Evolutionary conservation across 2,888 invertebrate genomes (phyloP).

Genomic region (Linnaemya tessellans): DNA sequence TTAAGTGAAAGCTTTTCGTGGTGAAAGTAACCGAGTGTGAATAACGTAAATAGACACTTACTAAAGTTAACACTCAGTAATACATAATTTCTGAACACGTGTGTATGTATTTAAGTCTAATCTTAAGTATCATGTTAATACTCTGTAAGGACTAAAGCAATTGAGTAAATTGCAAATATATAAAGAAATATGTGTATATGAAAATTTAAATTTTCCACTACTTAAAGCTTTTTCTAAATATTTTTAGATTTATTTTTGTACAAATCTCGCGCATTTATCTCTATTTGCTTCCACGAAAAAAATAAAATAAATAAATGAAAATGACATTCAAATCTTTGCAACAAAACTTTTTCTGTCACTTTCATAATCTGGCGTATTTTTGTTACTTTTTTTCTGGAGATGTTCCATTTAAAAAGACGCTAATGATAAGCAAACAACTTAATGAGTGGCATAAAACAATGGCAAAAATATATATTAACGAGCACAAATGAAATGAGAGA

Average conservation of each 20-base stretch:
- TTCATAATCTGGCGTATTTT: constrained; percentile 27
- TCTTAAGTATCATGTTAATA: no score
- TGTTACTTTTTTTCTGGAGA: constrained; percentile 1
- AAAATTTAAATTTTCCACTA: not conserved
- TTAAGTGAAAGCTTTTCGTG: no score
- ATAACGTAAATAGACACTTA: no score
- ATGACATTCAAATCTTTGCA: constrained; percentile 45
- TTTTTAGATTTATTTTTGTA: constrained; percentile 18
- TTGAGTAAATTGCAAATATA: no score
- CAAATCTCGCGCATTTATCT: constrained; percentile 33
- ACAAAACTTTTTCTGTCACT: constrained; percentile 47
- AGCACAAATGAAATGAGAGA: constrained; percentile 27
- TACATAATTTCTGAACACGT: no score
- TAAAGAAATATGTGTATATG: no score
- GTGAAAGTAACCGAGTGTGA: no score
- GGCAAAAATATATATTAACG: constrained; percentile 51
- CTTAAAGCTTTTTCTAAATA: not conserved
- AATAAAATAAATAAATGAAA: not conserved
- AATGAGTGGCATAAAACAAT: constrained; percentile 67
- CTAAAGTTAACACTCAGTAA: no score
- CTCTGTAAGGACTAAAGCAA: no score
- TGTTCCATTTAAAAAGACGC: constrained; percentile 43
- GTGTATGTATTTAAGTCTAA: no score
- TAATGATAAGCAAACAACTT: constrained; percentile 73
- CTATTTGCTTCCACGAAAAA: constrained; percentile 8